Evolutionary conservation across 2,888 invertebrate genomes (phyloP).

Genomic region (Eupithecia tripunctaria): DNA sequence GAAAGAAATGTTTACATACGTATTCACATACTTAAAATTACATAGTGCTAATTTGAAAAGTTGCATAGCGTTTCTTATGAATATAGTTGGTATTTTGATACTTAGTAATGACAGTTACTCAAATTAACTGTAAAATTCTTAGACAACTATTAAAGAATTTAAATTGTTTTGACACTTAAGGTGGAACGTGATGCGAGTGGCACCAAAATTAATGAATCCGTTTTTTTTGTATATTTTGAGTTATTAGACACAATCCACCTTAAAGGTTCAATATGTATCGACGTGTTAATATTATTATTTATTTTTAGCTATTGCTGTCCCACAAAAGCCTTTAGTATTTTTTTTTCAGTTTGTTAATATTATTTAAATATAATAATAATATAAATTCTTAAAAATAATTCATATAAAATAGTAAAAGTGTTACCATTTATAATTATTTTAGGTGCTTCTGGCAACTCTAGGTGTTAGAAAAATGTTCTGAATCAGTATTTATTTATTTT

Average conservation of each 20-base stretch:
- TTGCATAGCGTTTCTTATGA: not conserved
- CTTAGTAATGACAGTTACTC: no score
- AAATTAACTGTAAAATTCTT: no score
- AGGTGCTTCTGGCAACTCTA: conserved; percentile 50
- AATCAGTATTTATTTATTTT: conserved; percentile 42
- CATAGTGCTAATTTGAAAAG: not conserved
- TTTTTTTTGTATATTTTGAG: no score
- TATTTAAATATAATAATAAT: no score
- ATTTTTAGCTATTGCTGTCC: no score
- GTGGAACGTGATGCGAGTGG: not conserved
- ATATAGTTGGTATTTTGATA: not conserved
- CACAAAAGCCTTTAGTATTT: no score
- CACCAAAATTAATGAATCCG: not conserved
- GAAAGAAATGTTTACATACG: not conserved
- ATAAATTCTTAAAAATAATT: no score
- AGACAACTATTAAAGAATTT: not conserved
- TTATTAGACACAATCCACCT: not conserved
- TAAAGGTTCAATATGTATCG: not conserved
- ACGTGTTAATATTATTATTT: not conserved
- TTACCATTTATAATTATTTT: conserved; percentile 49
- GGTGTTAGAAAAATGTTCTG: conserved; percentile 17
- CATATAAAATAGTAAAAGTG: conserved; percentile 37
- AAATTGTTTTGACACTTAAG: not conserved
- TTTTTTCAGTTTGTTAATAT: no score
- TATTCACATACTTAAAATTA: not conserved